Percentiles rank a stretch among this genome's conserved stretches.
phyloP scores from a whole-genome alignment of 2,888 invertebrate genomes.

The Hirtodrosophila alboralis region DNA sequence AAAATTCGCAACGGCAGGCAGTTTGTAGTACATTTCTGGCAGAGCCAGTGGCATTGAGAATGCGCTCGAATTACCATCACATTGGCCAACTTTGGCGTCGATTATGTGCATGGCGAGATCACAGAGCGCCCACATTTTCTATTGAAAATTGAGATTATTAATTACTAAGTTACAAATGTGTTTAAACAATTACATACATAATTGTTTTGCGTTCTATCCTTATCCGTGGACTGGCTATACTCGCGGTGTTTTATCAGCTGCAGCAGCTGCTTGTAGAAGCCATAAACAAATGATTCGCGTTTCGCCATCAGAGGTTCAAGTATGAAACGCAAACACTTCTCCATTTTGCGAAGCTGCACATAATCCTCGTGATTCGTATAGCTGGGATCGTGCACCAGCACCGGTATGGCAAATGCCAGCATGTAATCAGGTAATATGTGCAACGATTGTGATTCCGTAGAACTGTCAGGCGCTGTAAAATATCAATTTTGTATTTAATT shows the following conservation, averaged over 20 bases:
- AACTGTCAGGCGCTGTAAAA: slow-evolving; percentile 68
- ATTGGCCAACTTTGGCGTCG: slow-evolving; percentile 92
- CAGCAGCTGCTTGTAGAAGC: slow-evolving; percentile 96
- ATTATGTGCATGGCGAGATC: slow-evolving; percentile 97
- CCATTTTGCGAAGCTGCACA: slow-evolving; percentile 90
- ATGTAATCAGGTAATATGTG: slow-evolving; percentile 98
- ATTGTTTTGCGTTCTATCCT: slow-evolving; percentile 85
- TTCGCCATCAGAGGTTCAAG: slow-evolving; percentile 96
- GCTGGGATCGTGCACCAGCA: slow-evolving; percentile 96
- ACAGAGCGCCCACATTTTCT: slow-evolving; percentile 99
- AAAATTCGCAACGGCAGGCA: slow-evolving; percentile 89
- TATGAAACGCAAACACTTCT: slow-evolving; percentile 96
- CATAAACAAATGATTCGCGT: slow-evolving; percentile 97
- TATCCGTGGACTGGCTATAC: slow-evolving; percentile 91
- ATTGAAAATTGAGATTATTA: slow-evolving; percentile 52
- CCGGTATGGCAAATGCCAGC: slow-evolving; percentile 97
- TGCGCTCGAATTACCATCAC: slow-evolving; percentile 91
- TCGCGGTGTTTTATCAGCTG: slow-evolving; percentile 98
- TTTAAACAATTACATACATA: slow-evolving; percentile 39
- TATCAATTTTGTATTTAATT: not conserved
- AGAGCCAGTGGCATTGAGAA: slow-evolving; percentile 93
- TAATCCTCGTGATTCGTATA: slow-evolving; percentile 91
- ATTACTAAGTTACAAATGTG: not conserved
- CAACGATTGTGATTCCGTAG: slow-evolving; percentile 87
- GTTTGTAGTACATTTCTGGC: slow-evolving; percentile 95